Percentiles rank a stretch among this genome's conserved stretches.
These are phyloP conservation scores for Condylura cristata DNA, from an alignment of 2,113 vertebrate genomes.

Conservation along the genomic window DNA sequence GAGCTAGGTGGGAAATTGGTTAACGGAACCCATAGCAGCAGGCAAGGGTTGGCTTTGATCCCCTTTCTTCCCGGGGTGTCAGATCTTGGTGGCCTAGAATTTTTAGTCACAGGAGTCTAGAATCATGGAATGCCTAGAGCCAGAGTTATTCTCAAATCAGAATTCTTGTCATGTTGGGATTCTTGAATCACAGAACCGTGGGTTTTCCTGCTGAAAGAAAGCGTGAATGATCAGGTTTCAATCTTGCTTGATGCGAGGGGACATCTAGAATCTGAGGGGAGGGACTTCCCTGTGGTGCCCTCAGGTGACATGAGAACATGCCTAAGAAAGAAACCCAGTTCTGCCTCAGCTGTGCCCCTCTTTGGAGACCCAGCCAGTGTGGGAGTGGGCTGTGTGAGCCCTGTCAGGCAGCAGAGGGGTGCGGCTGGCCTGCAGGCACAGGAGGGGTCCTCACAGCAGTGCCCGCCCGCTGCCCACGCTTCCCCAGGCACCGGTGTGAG, in stretches of 20 bases:
- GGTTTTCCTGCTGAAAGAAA: constrained; percentile 49
- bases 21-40: neutral
- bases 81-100: constrained; percentile 30
- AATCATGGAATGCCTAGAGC: constrained; percentile 14
- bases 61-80: neutral
- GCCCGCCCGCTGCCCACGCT: constrained; percentile 75
- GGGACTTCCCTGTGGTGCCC: constrained; percentile 11
- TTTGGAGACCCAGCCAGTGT: neutral
- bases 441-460: constrained; percentile 68
- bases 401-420: constrained; percentile 41
- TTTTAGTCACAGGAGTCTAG: constrained; percentile 27
- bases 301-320: constrained; percentile 13
- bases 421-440: constrained; percentile 62
- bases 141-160: constrained; percentile 28
- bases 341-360: neutral
- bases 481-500: constrained; percentile 75
- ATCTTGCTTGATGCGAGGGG: neutral
- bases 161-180: constrained; percentile 13
- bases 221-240: constrained; percentile 30
- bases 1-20: constrained; percentile 1
- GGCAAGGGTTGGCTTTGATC: neutral
- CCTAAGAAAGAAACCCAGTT: constrained; percentile 30
- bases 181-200: constrained; percentile 45
- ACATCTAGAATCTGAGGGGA: neutral
- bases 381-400: constrained; percentile 28